phyloP scores from a whole-genome alignment of 2,797 vertebrate genomes.

The Karalla daura region DNA sequence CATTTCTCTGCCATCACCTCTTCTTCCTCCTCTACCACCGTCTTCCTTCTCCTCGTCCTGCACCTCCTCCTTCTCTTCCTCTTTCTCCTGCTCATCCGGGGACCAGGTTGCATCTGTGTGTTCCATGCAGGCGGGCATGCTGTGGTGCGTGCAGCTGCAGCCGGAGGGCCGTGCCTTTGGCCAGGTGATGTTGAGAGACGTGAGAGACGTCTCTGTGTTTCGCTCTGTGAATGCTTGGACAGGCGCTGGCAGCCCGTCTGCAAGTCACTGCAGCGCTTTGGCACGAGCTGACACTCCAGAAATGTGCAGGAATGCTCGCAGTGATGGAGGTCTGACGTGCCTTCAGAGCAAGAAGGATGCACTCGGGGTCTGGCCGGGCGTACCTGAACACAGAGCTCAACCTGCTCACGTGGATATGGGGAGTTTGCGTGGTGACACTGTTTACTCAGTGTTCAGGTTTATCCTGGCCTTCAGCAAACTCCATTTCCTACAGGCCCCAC shows the following conservation, averaged over 20 bases:
- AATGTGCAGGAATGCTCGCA: conserved; percentile 9
- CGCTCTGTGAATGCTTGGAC: conserved; percentile 2
- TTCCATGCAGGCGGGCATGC: conserved; percentile 2
- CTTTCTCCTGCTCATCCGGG: no score
- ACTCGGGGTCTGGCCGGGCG: no score
- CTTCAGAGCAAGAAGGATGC: no score
- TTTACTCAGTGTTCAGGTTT: not conserved
- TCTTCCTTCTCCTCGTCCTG: no score
- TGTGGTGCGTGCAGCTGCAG: conserved; percentile 37
- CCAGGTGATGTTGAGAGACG: conserved; percentile 20
- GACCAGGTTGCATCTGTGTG: not conserved
- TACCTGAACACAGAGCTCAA: not conserved
- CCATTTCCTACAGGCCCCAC: not conserved
- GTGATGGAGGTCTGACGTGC: not conserved
- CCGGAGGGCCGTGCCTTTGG: conserved; percentile 23
- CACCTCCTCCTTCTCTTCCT: no score
- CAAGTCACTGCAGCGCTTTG: conserved; percentile 45
- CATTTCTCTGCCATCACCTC: no score
- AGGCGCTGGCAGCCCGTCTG: conserved; percentile 5
- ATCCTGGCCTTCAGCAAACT: not conserved
- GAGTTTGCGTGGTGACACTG: not conserved
- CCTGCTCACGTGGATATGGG: no score
- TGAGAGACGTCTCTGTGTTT: conserved; percentile 21
- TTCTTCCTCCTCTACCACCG: no score
- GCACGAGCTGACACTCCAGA: not conserved